Evolutionary conservation across 30 jellyfish, hydroid and myxozoan genomes (phyloP), one percentile per base, ranked within the genome.

Genomic region (Pseudorhiza aurosa): DNA sequence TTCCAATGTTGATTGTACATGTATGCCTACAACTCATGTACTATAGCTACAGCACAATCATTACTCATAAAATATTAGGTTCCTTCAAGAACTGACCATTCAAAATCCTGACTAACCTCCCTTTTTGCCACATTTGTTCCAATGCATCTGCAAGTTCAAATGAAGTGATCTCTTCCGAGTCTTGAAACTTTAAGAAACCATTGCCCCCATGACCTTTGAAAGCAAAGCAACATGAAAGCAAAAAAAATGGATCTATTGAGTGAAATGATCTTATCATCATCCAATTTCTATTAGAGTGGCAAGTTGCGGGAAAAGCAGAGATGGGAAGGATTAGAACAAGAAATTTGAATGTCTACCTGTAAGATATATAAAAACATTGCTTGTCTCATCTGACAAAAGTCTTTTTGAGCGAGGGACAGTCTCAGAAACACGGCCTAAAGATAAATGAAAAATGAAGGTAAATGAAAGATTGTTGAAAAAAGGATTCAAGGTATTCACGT

Each of bases 51-150:
- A n/a, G n/a, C n/a, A n/a, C n/a, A n/a, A n/a, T n/a, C n/a, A n/a
- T n/a, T n/a, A n/a, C n/a, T n/a, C n/a, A n/a, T n/a, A n/a, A n/a
- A n/a, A n/a, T n/a, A n/a, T n/a, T n/a, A n/a, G n/a, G n/a, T n/a
- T n/a, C n/a, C n/a, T n/a, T n/a, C n/a, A n/a, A n/a, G n/a, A n/a
- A n/a, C n/a, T n/a, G n/a, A n/a, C n/a, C n/a, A n/a, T n/a, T n/a
- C n/a, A 32, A 30, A 7, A 30, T 4, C 6, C 43, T 18, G 2
- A 55, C 55, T 12, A 25, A 85, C 96, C 96, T 69, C 58, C 96
- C 93, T 47, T 84, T 91, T 43, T 83, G 94, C 95, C 96, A 91
- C 98, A 91, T 91, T 78, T 91, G 98, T 45, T 91, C 89, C 33
- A 84, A 83, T 7, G 91, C 98, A 79, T 91, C 96, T 0, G 98